Base-by-base conservation (phyloP, 2,888 invertebrate genomes). In the Alentia gelatinosa region DNA sequence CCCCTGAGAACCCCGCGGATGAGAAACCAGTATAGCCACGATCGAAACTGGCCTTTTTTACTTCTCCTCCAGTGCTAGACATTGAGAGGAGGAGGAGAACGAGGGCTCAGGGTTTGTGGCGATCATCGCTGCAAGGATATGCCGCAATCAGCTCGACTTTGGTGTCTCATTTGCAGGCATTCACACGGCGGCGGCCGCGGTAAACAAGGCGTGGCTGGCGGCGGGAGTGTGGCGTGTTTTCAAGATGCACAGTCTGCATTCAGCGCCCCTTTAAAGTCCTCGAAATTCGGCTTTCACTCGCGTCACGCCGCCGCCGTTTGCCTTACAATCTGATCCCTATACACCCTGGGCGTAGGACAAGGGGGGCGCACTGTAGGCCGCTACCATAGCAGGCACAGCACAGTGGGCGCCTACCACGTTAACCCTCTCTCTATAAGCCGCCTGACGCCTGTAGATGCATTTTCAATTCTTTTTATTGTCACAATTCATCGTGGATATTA, bases 121-220 rank as follows among this genome's bases (percentile, higher is more conserved):
- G n/a, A n/a, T n/a, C n/a, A n/a, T n/a, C 23, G 56, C 5, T 56
- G 56, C 19, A 56, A 56, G 47, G 47, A 86, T 86, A 86, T 86
- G 47, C 26, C 47, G 86, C 86, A 86, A 86, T 86, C 86, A 86
- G 47, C 19, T 86, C 30, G 42, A 26, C 47, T 35, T 79, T 30
- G 86, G 5, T 12, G 39, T n/a, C 86, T 86, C 86, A 86, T 86
- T 86, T 86, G 50, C 30, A 30, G 42, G 19, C 50, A 86, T 86
- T 86, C 86, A 86, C 26, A 30, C 30, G 15, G 50, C 35, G 15
- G 86, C 30, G 26, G 42, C 26, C 1, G 19, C 86, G 26, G 47
- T 86, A 86, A 86, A 86, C 86, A 86, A 79, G 79, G 39, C 37
- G 7, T 1, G 39, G 37, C 37, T 12, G 68, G 26, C 12, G 68